Evolutionary conservation across 2,797 vertebrate species (phyloP).

Genomic region (Cephalopachus bancanus): DNA sequence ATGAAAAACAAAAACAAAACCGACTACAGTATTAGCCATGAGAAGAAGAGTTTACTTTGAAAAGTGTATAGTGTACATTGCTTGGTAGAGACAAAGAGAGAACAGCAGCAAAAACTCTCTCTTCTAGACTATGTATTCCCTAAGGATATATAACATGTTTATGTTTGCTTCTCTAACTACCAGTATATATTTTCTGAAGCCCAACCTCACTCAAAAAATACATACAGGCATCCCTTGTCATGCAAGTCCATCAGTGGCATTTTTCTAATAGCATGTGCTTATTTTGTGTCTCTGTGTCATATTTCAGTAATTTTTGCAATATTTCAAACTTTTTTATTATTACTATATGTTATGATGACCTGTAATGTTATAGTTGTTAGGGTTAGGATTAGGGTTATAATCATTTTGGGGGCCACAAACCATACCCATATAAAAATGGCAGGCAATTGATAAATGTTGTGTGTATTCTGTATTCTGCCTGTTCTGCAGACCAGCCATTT

Average conservation of each 20-base stretch:
- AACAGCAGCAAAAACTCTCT: not conserved
- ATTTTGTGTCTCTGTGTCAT: not conserved
- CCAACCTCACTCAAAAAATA: not conserved
- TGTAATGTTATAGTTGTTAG: not conserved
- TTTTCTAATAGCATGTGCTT: not conserved
- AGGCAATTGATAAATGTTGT: not conserved
- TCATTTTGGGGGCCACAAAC: not conserved
- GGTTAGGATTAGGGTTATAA: not conserved
- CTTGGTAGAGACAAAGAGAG: not conserved
- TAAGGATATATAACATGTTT: not conserved
- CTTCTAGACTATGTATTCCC: not conserved
- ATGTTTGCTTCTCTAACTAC: not conserved
- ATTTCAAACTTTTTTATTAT: not conserved
- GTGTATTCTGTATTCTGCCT: not conserved
- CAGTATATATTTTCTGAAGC: not conserved
- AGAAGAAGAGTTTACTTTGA: not conserved
- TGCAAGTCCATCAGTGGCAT: not conserved
- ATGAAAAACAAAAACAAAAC: not conserved
- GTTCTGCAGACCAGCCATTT: not conserved
- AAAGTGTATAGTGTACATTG: not conserved
- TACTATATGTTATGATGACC: not conserved
- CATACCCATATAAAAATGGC: not conserved
- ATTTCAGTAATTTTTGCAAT: not conserved
- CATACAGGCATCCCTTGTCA: too few species aligned
- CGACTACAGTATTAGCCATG: not conserved